phyloP scores from a whole-genome alignment of 2,797 vertebrate species.

The Thaleichthys pacificus region DNA sequence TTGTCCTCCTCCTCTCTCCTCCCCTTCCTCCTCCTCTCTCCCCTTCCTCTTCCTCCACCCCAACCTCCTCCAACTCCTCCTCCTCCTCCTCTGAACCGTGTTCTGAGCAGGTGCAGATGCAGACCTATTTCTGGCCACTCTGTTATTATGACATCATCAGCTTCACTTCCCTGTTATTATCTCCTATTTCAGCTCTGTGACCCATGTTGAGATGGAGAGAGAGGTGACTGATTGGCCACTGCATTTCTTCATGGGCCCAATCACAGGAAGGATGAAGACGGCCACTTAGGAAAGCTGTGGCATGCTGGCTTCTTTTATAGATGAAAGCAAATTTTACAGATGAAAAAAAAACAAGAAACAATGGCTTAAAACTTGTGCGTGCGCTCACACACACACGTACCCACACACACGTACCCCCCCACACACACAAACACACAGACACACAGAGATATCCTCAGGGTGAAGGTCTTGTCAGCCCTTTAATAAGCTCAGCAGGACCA shows the following conservation, averaged over 20 bases:
- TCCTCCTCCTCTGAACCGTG: neutral
- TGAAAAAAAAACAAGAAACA: too few relatives aligned
- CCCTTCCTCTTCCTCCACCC: too few relatives aligned
- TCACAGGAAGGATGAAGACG: too few relatives aligned
- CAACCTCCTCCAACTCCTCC: too few relatives aligned
- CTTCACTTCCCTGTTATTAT: neutral
- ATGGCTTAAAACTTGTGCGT: too few relatives aligned
- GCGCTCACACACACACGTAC: neutral
- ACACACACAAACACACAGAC: neutral
- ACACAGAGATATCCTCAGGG: neutral
- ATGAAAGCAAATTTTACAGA: neutral
- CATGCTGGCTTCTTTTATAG: too few relatives aligned
- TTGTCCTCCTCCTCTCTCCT: too few relatives aligned
- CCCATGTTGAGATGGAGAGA: neutral
- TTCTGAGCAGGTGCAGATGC: neutral
- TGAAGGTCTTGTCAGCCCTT: neutral
- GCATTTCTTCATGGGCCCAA: neutral
- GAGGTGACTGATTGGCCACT: neutral
- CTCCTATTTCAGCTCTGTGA: neutral
- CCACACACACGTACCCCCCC: neutral
- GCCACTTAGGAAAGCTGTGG: too few relatives aligned
- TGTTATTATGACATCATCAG: neutral
- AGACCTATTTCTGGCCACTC: neutral
- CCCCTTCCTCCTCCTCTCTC: too few relatives aligned
- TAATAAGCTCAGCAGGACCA: slow-evolving; percentile 19